phyloP scores from a whole-genome alignment of 2,113 vertebrate genomes.

The Dipodomys stephensi region DNA sequence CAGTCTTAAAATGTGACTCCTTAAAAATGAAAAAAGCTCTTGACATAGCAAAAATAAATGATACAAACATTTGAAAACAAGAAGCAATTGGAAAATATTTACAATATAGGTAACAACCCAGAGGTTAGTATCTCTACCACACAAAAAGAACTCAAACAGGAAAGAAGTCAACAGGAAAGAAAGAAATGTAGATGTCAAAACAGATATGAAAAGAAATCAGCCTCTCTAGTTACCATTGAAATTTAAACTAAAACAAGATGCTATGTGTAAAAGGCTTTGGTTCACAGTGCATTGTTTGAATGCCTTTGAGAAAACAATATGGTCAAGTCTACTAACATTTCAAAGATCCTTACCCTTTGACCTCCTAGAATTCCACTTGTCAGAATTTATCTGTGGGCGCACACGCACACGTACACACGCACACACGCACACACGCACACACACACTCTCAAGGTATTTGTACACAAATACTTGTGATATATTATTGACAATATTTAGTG shows the following conservation, averaged over 20 bases:
- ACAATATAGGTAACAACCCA: not conserved
- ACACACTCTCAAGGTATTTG: not conserved
- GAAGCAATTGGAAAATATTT: not conserved
- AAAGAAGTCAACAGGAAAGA: not conserved
- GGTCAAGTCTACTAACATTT: not conserved
- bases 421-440: not conserved
- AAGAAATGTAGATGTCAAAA: not conserved
- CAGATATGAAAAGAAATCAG: not conserved
- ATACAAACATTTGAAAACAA: not conserved
- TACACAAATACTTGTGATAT: not conserved
- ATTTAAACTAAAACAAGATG: conserved; percentile 16
- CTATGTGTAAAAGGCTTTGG: not conserved
- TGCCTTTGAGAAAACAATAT: not conserved
- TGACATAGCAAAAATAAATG: not conserved
- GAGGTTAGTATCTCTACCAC: not conserved
- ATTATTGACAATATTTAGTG: not conserved
- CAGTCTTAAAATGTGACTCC: not conserved
- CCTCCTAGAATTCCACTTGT: not conserved
- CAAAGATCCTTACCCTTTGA: not conserved
- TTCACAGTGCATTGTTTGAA: conserved; percentile 13
- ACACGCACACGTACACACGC: not conserved
- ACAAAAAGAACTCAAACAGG: not conserved
- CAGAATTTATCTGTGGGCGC: not conserved
- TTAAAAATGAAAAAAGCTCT: not conserved
- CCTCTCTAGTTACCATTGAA: not conserved